These are phyloP conservation scores for Galaxias olidus DNA, from an alignment of 2,797 vertebrate genomes.

Conservation along the genomic window DNA sequence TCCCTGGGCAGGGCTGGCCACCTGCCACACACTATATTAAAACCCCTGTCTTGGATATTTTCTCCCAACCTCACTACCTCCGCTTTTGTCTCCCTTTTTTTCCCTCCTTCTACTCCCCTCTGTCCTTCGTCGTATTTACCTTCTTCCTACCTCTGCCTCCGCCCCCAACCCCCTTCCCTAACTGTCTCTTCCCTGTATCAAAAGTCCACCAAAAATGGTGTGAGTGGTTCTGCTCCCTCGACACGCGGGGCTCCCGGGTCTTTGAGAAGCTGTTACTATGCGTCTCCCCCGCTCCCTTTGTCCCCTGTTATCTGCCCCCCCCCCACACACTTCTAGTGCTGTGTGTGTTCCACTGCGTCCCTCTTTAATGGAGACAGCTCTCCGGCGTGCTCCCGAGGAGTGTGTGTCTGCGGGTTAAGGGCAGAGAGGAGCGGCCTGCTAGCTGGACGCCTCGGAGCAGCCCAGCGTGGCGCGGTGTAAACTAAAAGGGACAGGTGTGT, in stretches of 20 bases:
- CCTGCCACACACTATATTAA: conserved; percentile 87
- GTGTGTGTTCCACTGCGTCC: no score
- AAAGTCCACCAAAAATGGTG: background rate
- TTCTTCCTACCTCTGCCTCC: conserved; percentile 20
- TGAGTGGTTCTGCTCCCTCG: no score
- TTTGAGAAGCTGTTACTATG: no score
- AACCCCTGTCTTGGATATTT: conserved; percentile 27
- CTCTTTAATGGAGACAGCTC: no score
- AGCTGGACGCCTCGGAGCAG: background rate
- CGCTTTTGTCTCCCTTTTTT: background rate
- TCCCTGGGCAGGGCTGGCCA: conserved; percentile 86
- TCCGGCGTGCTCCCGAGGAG: background rate
- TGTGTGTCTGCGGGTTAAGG: background rate
- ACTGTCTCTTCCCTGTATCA: background rate
- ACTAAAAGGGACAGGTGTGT: conserved; percentile 55
- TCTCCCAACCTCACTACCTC: conserved; percentile 12
- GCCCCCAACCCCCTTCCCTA: conserved; percentile 12
- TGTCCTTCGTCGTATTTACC: conserved; percentile 4
- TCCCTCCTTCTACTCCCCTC: conserved; percentile 11
- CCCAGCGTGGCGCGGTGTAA: conserved; percentile 11
- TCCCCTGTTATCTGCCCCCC: no score
- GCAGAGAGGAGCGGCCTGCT: background rate
- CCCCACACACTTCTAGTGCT: no score
- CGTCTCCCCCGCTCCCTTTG: no score
- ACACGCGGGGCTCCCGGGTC: no score